Evolutionary conservation across 2,888 invertebrate genomes (phyloP).

Genomic region (Anoplius nigerrimus): DNA sequence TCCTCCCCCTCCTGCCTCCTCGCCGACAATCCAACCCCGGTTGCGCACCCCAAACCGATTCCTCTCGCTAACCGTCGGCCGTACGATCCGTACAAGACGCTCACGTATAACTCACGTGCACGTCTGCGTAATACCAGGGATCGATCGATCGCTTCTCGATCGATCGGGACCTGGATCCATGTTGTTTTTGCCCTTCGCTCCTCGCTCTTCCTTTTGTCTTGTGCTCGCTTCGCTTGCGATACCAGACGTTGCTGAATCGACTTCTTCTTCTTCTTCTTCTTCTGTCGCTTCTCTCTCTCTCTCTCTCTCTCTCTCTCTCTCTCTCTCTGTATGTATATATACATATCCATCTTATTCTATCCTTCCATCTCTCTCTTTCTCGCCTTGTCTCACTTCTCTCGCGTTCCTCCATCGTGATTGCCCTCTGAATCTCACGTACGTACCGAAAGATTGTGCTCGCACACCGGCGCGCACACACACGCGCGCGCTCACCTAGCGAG

Average conservation of each 20-base stretch:
- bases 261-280: slow-evolving; percentile 16
- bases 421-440: slow-evolving; percentile 7
- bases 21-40: slow-evolving; percentile 6
- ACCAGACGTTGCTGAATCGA: slow-evolving; percentile 54
- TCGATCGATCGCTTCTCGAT: slow-evolving; percentile 59
- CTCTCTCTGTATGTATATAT: slow-evolving; percentile 15
- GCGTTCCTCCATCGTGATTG: slow-evolving; percentile 5
- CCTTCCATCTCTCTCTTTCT: neutral
- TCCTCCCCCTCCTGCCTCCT: slow-evolving; percentile 2
- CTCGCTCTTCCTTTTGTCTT: slow-evolving; percentile 52
- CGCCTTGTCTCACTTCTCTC: neutral
- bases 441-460: neutral
- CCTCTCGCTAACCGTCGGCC: slow-evolving; percentile 6
- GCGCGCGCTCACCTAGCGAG: no score
- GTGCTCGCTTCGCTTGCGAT: slow-evolving; percentile 58
- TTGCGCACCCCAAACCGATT: no score
- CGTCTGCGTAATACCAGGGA: slow-evolving; percentile 73
- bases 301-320: slow-evolving; percentile 33
- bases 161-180: slow-evolving; percentile 65
- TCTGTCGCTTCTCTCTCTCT: slow-evolving; percentile 18
- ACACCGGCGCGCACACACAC: neutral
- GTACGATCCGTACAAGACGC: slow-evolving; percentile 41
- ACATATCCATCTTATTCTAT: neutral
- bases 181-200: slow-evolving; percentile 61
- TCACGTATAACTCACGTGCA: slow-evolving; percentile 66